phyloP scores from a whole-genome alignment of 1,140 invertebrate genomes.

The Lordiphosa collinella region DNA sequence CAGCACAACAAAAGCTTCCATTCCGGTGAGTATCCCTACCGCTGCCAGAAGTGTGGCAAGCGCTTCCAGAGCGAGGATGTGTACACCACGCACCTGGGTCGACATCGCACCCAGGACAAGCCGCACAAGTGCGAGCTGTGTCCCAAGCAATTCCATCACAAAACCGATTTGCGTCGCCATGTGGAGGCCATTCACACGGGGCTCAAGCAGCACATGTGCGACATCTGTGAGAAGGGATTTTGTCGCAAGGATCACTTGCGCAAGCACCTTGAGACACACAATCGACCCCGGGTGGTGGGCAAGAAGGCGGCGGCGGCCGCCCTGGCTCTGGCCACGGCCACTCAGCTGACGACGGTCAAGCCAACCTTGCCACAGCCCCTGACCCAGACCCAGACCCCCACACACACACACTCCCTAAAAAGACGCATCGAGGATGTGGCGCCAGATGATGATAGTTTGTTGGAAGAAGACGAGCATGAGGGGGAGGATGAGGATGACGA shows the following conservation, averaged over 20 bases:
- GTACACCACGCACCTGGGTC: conserved; percentile 86
- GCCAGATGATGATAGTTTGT: conserved; percentile 55
- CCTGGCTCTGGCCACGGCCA: neutral
- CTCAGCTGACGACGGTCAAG: neutral
- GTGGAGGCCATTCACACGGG: conserved; percentile 90
- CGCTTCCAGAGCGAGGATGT: conserved; percentile 85
- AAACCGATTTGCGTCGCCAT: conserved; percentile 94
- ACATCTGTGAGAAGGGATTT: conserved; percentile 92
- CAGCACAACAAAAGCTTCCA: conserved; percentile 95
- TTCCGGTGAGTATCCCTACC: conserved; percentile 90
- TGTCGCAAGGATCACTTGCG: conserved; percentile 97
- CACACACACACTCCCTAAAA: conserved; percentile 11
- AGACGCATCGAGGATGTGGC: conserved; percentile 56
- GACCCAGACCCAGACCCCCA: neutral
- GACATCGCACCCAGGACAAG: conserved; percentile 89
- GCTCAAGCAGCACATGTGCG: conserved; percentile 90
- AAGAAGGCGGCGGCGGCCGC: conserved; percentile 50
- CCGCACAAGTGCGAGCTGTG: conserved; percentile 93
- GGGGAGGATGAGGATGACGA: conserved; percentile 34
- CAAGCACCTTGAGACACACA: conserved; percentile 94
- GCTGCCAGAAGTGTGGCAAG: conserved; percentile 91
- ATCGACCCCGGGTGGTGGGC: conserved; percentile 73
- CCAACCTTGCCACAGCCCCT: neutral
- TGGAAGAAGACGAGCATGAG: conserved; percentile 47
- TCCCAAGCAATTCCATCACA: conserved; percentile 93